Base-by-base conservation (phyloP, 1,140 invertebrate genomes). In the Danaus melanippus region DNA sequence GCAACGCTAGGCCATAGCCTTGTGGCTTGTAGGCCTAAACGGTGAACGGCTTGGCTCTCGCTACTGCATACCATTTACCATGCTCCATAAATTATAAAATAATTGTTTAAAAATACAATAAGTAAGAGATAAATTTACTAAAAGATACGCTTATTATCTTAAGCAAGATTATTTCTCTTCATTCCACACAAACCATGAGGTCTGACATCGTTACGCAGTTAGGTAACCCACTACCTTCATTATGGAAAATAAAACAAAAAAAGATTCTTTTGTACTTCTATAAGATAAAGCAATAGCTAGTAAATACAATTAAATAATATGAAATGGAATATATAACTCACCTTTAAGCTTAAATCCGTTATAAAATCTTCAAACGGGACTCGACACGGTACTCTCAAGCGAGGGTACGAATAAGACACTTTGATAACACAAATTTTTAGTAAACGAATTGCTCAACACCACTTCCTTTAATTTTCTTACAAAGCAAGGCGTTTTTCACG, bases 321-420 rank as follows among this genome's bases (percentile, higher is more conserved):
- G 21, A 32, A 21, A 11, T 12, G 17, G 32, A 2, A 53, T 39
- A 53, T 43, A 32, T 21, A 40, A 76, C 82, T 77, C 60, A 86
- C 83, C 76, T 86, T 79, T 75, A 58, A 74, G 67, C 72, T 64
- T 65, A 73, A 75, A 80, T 75, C 71, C 59, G 64, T 67, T 60
- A 49, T 62, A 59, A 59, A 68, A 69, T 62, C 63, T 71, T 69
- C 73, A 70, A 76, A 79, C 77, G 69, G 75, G 69, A 75, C 72
- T 73, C 64, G 71, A 74, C 71, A 81, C 76, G 68, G 67, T 70
- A 64, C 64, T 73, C 67, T 80, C 77, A 84, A 70, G 72, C 80
- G 79, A 74, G 70, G 66, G 71, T 74, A 78, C 76, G 71, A 72
- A 80, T 74, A 71, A 75, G 58, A 63, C 78, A 85, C 82, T 78